Evolutionary conservation across 1,140 invertebrate genomes (phyloP).

Genomic region (Latrodectus geometricus): DNA sequence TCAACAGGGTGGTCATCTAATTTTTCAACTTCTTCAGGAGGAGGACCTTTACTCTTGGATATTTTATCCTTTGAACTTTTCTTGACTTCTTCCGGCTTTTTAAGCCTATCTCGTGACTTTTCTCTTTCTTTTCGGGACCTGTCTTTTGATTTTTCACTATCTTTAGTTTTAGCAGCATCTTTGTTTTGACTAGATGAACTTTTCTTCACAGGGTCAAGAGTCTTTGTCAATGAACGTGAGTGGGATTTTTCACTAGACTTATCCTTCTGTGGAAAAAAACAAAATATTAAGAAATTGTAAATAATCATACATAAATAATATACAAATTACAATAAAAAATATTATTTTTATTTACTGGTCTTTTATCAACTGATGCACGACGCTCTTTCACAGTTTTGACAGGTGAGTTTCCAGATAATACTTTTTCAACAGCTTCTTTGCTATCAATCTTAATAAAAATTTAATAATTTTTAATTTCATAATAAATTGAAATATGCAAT

Average conservation of each 20-base stretch:
- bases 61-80: slow-evolving; percentile 24
- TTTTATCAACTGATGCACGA: slow-evolving; percentile 51
- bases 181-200: slow-evolving; percentile 10
- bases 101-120: slow-evolving; percentile 23
- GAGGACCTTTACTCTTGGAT: slow-evolving; percentile 14
- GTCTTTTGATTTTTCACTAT: slow-evolving; percentile 21
- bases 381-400: slow-evolving; percentile 55
- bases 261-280: slow-evolving; percentile 11
- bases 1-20: background rate
- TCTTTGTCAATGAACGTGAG: slow-evolving; percentile 42
- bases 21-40: slow-evolving; percentile 9
- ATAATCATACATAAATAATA: background rate
- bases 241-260: slow-evolving; percentile 40
- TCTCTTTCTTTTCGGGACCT: slow-evolving; percentile 43
- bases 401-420: slow-evolving; percentile 65
- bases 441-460: slow-evolving; percentile 68
- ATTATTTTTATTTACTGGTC: slow-evolving; percentile 22
- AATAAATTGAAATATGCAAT: background rate
- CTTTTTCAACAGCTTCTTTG: slow-evolving; percentile 69
- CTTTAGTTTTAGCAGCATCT: slow-evolving; percentile 15
- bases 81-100: slow-evolving; percentile 41
- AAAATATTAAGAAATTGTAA: background rate
- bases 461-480: slow-evolving; percentile 67
- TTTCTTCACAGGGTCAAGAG: slow-evolving; percentile 52
- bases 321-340: background rate